Conservation (phyloP, 2,113 vertebrate species). For the Regulus satrapa region DNA sequence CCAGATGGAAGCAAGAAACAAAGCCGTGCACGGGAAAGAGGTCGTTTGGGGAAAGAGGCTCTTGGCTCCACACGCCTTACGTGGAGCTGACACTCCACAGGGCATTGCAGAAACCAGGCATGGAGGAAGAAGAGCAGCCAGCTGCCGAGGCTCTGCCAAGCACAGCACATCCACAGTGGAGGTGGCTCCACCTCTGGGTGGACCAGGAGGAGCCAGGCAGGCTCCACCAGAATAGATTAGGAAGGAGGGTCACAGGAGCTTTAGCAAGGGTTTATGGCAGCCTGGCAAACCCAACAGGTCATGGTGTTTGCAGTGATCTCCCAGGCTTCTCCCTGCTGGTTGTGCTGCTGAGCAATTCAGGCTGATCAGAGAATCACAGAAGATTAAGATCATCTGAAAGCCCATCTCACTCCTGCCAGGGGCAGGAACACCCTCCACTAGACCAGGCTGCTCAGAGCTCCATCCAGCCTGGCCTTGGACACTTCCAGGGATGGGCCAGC, state of each 20-base stretch:
- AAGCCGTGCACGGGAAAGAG: neutral
- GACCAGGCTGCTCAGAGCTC: neutral
- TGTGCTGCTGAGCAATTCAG: rapidly evolving
- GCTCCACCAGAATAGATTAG: rapidly evolving
- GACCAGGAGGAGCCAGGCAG: neutral
- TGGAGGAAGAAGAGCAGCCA: neutral
- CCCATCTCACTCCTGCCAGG: neutral
- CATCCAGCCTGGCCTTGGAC: neutral
- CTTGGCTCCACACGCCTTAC: rapidly evolving
- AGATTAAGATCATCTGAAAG: neutral
- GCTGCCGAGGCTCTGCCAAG: neutral
- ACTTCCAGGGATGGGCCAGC: neutral
- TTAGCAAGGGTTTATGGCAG: neutral
- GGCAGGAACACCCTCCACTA: neutral
- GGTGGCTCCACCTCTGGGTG: rapidly evolving
- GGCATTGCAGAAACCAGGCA: neutral
- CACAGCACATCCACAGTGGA: rapidly evolving
- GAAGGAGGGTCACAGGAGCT: rapidly evolving
- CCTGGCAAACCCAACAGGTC: neutral
- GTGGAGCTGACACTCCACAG: neutral
- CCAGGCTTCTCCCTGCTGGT: neutral
- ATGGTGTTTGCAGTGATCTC: rapidly evolving
- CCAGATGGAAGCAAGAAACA: neutral
- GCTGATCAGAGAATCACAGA: neutral
- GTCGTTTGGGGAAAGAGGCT: neutral